These are phyloP conservation scores for Caenorhabditis parvicauda DNA, from an alignment of 2,888 invertebrate genomes.

Conservation along the genomic window DNA sequence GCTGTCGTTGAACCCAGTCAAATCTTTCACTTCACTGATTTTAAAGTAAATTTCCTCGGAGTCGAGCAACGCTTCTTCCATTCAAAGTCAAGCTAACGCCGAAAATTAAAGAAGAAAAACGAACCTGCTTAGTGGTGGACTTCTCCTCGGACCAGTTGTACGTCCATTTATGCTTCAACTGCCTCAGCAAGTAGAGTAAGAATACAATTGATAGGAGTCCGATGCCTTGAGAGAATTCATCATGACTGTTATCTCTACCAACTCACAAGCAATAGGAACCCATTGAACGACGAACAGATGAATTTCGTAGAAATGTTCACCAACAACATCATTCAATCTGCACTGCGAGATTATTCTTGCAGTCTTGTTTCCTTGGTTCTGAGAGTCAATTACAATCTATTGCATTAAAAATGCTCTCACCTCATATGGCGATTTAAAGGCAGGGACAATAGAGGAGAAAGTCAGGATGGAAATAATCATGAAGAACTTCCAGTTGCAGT, in stretches of 20 bases:
- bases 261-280: slow-evolving; percentile 29
- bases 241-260: not conserved
- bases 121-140: slow-evolving; percentile 22
- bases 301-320: slow-evolving; percentile 21
- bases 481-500: too few species aligned
- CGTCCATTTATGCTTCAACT: slow-evolving; percentile 34
- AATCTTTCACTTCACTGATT: too few species aligned
- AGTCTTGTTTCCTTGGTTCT: slow-evolving; percentile 25
- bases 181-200: slow-evolving; percentile 26
- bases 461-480: not conserved
- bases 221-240: slow-evolving; percentile 19
- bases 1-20: too few species aligned
- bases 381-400: too few species aligned
- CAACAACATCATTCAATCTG: slow-evolving; percentile 37
- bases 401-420: too few species aligned
- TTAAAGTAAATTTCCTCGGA: not conserved
- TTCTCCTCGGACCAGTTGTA: slow-evolving; percentile 45
- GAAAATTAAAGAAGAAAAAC: not conserved
- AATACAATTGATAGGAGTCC: slow-evolving; percentile 14
- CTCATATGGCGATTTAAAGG: too few species aligned
- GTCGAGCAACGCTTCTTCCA: not conserved
- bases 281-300: slow-evolving; percentile 31
- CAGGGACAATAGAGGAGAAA: not conserved
- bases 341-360: slow-evolving; percentile 27
- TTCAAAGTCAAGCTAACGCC: not conserved